Evolutionary conservation across 2,888 invertebrate species (phyloP).

Genomic region (Tachina fera): DNA sequence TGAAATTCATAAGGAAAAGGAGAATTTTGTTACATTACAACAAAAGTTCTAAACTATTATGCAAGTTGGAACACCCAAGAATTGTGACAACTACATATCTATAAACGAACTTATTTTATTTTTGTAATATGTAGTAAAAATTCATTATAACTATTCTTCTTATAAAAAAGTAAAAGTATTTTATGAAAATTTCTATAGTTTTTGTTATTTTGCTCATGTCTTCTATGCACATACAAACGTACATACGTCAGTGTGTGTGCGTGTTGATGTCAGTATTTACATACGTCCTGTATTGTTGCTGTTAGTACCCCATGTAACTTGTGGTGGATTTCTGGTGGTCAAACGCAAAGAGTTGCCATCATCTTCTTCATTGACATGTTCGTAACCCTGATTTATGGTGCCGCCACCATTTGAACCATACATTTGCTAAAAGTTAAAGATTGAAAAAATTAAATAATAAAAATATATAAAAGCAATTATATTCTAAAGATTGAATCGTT

Average conservation of each 20-base stretch:
- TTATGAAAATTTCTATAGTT: slow-evolving; percentile 42
- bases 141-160: slow-evolving; percentile 4
- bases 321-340: slow-evolving; percentile 86
- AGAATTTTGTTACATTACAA: background rate
- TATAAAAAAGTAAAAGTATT: slow-evolving; percentile 37
- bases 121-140: slow-evolving; percentile 19
- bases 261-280: slow-evolving; percentile 65
- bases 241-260: background rate
- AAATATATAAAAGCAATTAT: background rate
- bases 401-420: slow-evolving; percentile 85
- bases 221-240: background rate
- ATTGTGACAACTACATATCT: slow-evolving; percentile 32
- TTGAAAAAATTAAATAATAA: slow-evolving; percentile 1
- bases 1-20: background rate
- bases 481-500: background rate
- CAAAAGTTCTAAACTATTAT: slow-evolving; percentile 10
- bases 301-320: slow-evolving; percentile 85
- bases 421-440: slow-evolving; percentile 73
- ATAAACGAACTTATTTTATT: slow-evolving; percentile 38
- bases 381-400: slow-evolving; percentile 90
- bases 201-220: slow-evolving; percentile 15
- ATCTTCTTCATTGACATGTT: slow-evolving; percentile 87
- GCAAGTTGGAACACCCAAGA: slow-evolving; percentile 48
- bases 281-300: slow-evolving; percentile 79
- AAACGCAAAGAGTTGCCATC: slow-evolving; percentile 89